A percentile compares a stretch with the other conserved stretches of the same genome.
Conservation (phyloP, 2,797 vertebrate species). For the Brotula barbata region DNA sequence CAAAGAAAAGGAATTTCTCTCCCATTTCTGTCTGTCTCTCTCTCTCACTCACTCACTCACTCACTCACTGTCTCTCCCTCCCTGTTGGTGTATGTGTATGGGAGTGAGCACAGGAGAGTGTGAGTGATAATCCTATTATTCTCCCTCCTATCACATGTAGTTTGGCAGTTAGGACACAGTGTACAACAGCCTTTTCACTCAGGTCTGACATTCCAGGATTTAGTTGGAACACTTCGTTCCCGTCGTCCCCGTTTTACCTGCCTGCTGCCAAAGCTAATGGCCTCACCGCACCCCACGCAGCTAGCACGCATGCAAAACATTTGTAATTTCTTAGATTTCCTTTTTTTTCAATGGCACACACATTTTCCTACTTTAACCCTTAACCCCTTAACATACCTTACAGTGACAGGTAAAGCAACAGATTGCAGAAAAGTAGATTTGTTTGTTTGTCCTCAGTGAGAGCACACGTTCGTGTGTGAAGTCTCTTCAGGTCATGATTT, state of each 20-base stretch:
- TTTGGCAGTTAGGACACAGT: slow-evolving; percentile 47
- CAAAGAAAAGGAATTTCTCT: slow-evolving; percentile 12
- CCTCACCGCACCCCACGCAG: slow-evolving; percentile 18
- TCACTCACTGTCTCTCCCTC: slow-evolving; percentile 23
- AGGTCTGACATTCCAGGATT: slow-evolving; percentile 70
- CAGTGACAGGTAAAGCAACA: too few relatives aligned
- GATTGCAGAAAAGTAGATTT: too few relatives aligned
- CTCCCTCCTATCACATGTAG: slow-evolving; percentile 57
- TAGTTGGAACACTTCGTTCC: slow-evolving; percentile 49
- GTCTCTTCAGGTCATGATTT: neutral
- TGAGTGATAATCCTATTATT: slow-evolving; percentile 60
- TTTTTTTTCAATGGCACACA: neutral
- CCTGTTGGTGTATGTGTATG: slow-evolving; percentile 10
- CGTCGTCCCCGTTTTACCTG: slow-evolving; percentile 11
- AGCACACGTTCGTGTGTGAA: neutral
- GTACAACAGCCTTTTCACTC: slow-evolving; percentile 62
- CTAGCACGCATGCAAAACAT: neutral
- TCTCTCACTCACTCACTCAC: slow-evolving; percentile 4
- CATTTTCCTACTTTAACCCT: neutral
- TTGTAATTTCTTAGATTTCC: neutral
- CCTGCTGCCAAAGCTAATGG: slow-evolving; percentile 31
- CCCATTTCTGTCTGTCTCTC: slow-evolving; percentile 15
- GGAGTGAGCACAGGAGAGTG: slow-evolving; percentile 14
- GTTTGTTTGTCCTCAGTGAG: slow-evolving; percentile 6
- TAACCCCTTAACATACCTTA: too few relatives aligned